phyloP scores from a whole-genome alignment of 2,797 vertebrate genomes.

The Hippoglossus hippoglossus region DNA sequence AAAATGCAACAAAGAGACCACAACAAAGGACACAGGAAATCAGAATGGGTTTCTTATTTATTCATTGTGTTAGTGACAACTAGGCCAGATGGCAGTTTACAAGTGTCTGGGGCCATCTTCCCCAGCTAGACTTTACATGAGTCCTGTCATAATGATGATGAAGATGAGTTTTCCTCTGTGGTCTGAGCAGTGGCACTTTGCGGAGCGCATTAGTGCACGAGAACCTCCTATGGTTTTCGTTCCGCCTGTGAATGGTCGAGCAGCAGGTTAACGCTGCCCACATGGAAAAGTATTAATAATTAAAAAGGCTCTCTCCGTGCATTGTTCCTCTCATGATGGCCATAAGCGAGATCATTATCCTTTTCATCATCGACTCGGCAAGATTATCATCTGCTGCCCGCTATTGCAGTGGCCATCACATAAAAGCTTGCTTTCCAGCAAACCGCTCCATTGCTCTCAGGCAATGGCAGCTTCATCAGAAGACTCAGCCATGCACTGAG shows the following conservation, averaged over 20 bases:
- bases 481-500: slow-evolving; percentile 60
- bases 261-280: slow-evolving; percentile 78
- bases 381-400: slow-evolving; percentile 81
- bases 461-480: slow-evolving; percentile 69
- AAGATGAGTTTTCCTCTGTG: slow-evolving; percentile 71
- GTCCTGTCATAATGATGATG: slow-evolving; percentile 63
- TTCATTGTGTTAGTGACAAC: slow-evolving; percentile 54
- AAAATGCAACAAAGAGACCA: slow-evolving; percentile 38
- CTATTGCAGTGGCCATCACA: slow-evolving; percentile 74
- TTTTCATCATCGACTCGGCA: slow-evolving; percentile 69
- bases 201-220: slow-evolving; percentile 66
- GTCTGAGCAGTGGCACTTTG: slow-evolving; percentile 57
- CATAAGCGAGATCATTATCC: slow-evolving; percentile 81
- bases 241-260: slow-evolving; percentile 65
- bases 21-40: slow-evolving; percentile 49
- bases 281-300: slow-evolving; percentile 79
- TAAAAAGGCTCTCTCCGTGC: slow-evolving; percentile 67
- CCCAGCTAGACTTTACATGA: slow-evolving; percentile 60
- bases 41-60: slow-evolving; percentile 53
- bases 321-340: slow-evolving; percentile 70
- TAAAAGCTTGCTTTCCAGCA: slow-evolving; percentile 68
- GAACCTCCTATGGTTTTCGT: slow-evolving; percentile 64
- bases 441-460: slow-evolving; percentile 72
- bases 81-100: slow-evolving; percentile 67
- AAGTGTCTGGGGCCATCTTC: slow-evolving; percentile 55